A percentile compares a stretch with the other conserved stretches of the same genome.
These are phyloP conservation scores for Orcinus orca DNA, from an alignment of 2,113 vertebrate species.

Conservation along the genomic window DNA sequence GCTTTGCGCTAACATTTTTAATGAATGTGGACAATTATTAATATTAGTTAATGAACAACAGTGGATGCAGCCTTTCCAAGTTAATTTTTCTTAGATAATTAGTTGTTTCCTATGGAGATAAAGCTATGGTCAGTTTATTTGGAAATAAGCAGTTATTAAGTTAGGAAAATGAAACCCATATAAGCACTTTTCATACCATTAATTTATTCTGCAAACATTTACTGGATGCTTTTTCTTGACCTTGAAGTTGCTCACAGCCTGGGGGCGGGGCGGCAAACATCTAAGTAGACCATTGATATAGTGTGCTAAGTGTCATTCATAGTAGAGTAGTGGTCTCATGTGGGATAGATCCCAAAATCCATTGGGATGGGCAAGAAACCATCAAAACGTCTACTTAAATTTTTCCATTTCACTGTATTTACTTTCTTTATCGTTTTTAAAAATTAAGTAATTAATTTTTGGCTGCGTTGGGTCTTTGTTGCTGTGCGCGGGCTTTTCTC, in stretches of 20 bases:
- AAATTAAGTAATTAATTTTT: neutral
- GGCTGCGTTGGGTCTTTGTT: too few species aligned
- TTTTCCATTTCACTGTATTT: neutral
- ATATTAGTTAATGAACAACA: constrained; percentile 60
- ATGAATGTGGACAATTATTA: constrained; percentile 53
- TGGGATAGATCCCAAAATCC: neutral
- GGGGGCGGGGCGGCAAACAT: neutral
- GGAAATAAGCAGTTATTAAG: constrained; percentile 63
- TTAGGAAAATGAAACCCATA: constrained; percentile 53
- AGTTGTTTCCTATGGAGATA: constrained; percentile 58
- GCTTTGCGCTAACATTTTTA: constrained; percentile 49
- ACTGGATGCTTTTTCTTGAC: constrained; percentile 1
- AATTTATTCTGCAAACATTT: constrained; percentile 41
- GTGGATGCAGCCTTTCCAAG: constrained; percentile 49
- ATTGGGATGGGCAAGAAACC: neutral
- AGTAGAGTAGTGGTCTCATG: neutral
- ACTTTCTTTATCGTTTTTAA: neutral
- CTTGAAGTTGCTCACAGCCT: constrained; percentile 8
- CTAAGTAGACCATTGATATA: neutral
- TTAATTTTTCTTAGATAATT: constrained; percentile 71
- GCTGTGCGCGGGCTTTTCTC: too few species aligned
- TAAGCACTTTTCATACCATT: constrained; percentile 28
- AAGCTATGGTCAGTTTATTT: constrained; percentile 65
- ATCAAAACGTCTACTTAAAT: neutral
- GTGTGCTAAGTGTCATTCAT: neutral